Evolutionary conservation across 2,113 vertebrate species (phyloP), one percentile per base, ranked within the genome.

Genomic region (Oncorhynchus mykiss): DNA sequence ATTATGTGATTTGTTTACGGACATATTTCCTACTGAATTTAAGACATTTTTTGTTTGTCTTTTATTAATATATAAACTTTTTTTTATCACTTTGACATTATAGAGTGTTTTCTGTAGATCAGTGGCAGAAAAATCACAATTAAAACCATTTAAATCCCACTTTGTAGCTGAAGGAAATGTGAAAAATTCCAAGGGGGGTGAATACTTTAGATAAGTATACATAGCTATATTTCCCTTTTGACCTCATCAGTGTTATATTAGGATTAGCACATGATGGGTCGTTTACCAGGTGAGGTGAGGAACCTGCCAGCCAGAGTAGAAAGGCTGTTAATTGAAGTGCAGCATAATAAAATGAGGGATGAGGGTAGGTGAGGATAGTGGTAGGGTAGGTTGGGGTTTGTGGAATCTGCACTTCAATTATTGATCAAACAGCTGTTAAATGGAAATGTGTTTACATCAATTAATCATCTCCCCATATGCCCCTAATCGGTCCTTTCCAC

Each of bases 391-490:
- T 29, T 69, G 16, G 45, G 68, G 68, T 31, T 34, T 16, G 72
- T 64, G 29, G 67, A 70, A 54, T 18, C 57, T 78, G 84, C 82
- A 86, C 83, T 86, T 91, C 87, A 90, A 92, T 90, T 87, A 88
- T 85, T 90, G 85, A 91, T 90, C 87, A 89, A 89, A 92, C 87
- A 79, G 86, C 84, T 66, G 71, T 89, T 91, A 90, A 91, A 92
- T 87, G 81, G 87, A 90, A 91, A 91, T 87, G 82, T 87, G 86
- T 91, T 90, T 89, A 80, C 86, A 91, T 91, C 88, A 91, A 91
- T 92, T 91, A 91, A 91, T 91, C 88, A 91, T 92, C 76, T 75
- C 73, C 85, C 88, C 86, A 88, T 85, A 89, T 90, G 86, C 86
- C 86, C 76, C 85, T 88, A 88, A 91, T 90, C 86, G 86, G 82